These are phyloP conservation scores for Enteromius unitaeniatus DNA, from an alignment of 2,797 vertebrate species.

Conservation along the genomic window DNA sequence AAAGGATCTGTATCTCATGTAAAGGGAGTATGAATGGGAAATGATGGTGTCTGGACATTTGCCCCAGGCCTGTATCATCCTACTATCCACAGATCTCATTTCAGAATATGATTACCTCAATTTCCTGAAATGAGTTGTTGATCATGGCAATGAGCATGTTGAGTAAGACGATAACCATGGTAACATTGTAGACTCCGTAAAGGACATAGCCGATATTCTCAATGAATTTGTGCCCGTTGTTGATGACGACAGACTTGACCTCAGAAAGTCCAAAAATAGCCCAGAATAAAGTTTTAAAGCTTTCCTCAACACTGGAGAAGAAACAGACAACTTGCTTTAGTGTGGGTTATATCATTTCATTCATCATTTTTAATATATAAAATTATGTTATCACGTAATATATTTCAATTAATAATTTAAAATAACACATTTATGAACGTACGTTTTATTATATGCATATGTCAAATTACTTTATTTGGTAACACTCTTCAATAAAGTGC, in stretches of 20 bases:
- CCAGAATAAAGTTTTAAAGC: slow-evolving; percentile 91
- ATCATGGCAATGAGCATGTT: slow-evolving; percentile 99
- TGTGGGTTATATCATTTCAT: neutral
- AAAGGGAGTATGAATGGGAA: neutral
- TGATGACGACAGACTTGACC: slow-evolving; percentile 95
- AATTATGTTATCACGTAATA: too few species aligned
- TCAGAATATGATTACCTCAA: slow-evolving; percentile 82
- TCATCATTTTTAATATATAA: neutral
- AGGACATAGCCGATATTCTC: slow-evolving; percentile 91
- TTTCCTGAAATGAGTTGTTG: slow-evolving; percentile 98
- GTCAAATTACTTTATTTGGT: neutral
- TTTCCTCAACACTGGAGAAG: slow-evolving; percentile 91
- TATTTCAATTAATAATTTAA: too few species aligned
- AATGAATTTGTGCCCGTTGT: slow-evolving; percentile 91
- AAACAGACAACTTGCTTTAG: neutral
- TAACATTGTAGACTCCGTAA: slow-evolving; percentile 98
- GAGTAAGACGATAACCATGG: slow-evolving; percentile 97
- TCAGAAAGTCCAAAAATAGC: slow-evolving; percentile 97
- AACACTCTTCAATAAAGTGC: neutral
- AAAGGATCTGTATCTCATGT: slow-evolving; percentile 6
- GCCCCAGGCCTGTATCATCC: neutral
- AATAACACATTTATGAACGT: neutral
- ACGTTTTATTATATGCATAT: neutral
- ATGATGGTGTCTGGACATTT: slow-evolving; percentile 10
- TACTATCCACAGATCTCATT: slow-evolving; percentile 28